phyloP scores from a whole-genome alignment of 2,797 vertebrate species.

The Galago senegalensis region DNA sequence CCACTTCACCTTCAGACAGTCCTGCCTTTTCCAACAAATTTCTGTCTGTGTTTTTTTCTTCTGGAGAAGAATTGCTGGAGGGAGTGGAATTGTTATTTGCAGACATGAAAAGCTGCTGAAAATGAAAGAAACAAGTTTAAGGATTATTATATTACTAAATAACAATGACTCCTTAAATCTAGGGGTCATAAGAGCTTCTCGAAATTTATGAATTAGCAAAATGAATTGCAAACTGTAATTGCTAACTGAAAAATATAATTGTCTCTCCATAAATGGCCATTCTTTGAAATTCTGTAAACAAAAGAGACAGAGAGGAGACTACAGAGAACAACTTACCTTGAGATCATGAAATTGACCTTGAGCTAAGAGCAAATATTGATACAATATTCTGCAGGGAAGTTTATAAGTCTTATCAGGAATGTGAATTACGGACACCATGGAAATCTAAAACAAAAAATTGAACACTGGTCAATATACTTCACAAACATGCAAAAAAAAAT shows the following conservation, averaged over 20 bases:
- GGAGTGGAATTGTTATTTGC: constrained; percentile 87
- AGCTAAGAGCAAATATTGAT: constrained; percentile 95
- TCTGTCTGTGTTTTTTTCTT: constrained; percentile 77
- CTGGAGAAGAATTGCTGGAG: constrained; percentile 7
- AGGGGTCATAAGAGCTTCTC: constrained; percentile 27
- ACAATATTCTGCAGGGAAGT: constrained; percentile 94
- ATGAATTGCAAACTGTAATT: constrained; percentile 1
- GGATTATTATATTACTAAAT: constrained; percentile 37
- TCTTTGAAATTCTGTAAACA: constrained; percentile 65
- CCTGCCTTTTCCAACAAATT: constrained; percentile 87
- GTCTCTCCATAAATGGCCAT: constrained; percentile 65
- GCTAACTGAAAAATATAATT: constrained; percentile 58
- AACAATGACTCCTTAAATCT: constrained; percentile 11
- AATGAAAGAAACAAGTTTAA: constrained; percentile 70
- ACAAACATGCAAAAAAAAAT: constrained; percentile 49
- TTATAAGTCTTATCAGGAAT: constrained; percentile 95
- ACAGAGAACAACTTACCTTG: constrained; percentile 90
- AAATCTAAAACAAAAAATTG: constrained; percentile 89
- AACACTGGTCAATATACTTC: constrained; percentile 68
- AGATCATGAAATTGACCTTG: constrained; percentile 96
- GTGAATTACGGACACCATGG: constrained; percentile 95
- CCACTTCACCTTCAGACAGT: constrained; percentile 84
- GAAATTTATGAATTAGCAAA: constrained; percentile 60
- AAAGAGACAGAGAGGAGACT: constrained; percentile 68
- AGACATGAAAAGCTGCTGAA: constrained; percentile 98